A percentile compares a stretch with the other conserved stretches of the same genome.
These are phyloP conservation scores for Lysandra coridon DNA, from an alignment of 2,888 invertebrate genomes.

Conservation along the genomic window DNA sequence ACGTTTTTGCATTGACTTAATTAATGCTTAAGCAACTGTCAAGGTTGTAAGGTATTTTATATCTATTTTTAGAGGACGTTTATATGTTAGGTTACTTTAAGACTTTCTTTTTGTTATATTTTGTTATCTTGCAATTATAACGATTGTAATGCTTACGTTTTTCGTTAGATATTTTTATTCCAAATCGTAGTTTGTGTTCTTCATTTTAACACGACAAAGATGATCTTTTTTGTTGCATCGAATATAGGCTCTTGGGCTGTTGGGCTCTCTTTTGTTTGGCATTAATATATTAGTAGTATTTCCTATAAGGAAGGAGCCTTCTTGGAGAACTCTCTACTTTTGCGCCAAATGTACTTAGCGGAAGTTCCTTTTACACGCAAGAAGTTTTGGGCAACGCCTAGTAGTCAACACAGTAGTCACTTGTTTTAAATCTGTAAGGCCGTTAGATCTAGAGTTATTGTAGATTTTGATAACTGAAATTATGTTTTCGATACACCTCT, in stretches of 20 bases:
- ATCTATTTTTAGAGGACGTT: not conserved
- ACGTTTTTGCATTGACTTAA: conserved; percentile 23
- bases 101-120: not conserved
- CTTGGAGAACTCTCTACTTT: not conserved
- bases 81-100: not conserved
- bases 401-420: not conserved
- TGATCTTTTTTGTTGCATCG: too few relatives aligned
- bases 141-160: not conserved
- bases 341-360: not conserved
- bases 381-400: not conserved
- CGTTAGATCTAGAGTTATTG: not conserved
- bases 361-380: not conserved
- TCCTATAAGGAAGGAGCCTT: too few relatives aligned
- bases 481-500: not conserved
- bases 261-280: too few relatives aligned
- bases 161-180: too few relatives aligned
- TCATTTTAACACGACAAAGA: too few relatives aligned
- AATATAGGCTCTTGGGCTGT: too few relatives aligned
- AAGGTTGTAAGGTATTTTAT: conserved; percentile 18
- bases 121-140: not conserved
- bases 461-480: not conserved
- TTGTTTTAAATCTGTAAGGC: not conserved
- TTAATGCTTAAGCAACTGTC: conserved; percentile 6
- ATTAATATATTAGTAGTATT: too few relatives aligned
- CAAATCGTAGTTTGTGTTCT: too few relatives aligned